These are phyloP conservation scores for Muricea muricata DNA, from an alignment of 92 coral and sea anemone species.

Conservation along the genomic window DNA sequence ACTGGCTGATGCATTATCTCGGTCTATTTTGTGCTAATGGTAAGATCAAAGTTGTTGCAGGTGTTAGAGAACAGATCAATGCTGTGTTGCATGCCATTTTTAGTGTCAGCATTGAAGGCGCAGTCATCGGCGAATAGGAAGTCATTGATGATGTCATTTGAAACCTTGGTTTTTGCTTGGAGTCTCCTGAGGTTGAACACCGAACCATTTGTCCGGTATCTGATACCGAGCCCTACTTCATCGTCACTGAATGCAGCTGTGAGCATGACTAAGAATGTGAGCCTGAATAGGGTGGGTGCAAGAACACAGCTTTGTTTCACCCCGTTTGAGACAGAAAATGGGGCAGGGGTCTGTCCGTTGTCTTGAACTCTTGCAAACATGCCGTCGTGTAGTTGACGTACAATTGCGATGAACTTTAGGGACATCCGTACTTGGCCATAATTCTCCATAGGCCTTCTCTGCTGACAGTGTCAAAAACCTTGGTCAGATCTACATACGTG, in stretches of 20 bases:
- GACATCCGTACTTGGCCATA: slow-evolving; percentile 17
- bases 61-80: slow-evolving; percentile 15
- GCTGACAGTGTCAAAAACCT: not conserved
- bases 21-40: slow-evolving; percentile 47
- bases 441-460: not conserved
- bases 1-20: slow-evolving; percentile 50
- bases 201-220: slow-evolving; percentile 5
- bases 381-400: slow-evolving; percentile 40
- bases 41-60: slow-evolving; percentile 20
- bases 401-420: slow-evolving; percentile 36
- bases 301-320: slow-evolving; percentile 43
- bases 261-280: slow-evolving; percentile 29
- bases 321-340: slow-evolving; percentile 32
- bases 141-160: too few relatives aligned
- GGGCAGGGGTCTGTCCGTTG: not conserved
- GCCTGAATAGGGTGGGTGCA: slow-evolving; percentile 45
- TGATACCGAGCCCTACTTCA: slow-evolving; percentile 27
- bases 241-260: not conserved
- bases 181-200: slow-evolving; percentile 30
- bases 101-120: slow-evolving; percentile 17
- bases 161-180: not conserved
- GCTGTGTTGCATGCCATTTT: slow-evolving; percentile 40
- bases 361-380: slow-evolving; percentile 24
- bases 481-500: not conserved
- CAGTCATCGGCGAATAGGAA: too few relatives aligned